Percentiles rank a stretch among this genome's conserved stretches.
Evolutionary conservation across 2,888 invertebrate genomes (phyloP).

Genomic region (Lepidochitona cinerea): DNA sequence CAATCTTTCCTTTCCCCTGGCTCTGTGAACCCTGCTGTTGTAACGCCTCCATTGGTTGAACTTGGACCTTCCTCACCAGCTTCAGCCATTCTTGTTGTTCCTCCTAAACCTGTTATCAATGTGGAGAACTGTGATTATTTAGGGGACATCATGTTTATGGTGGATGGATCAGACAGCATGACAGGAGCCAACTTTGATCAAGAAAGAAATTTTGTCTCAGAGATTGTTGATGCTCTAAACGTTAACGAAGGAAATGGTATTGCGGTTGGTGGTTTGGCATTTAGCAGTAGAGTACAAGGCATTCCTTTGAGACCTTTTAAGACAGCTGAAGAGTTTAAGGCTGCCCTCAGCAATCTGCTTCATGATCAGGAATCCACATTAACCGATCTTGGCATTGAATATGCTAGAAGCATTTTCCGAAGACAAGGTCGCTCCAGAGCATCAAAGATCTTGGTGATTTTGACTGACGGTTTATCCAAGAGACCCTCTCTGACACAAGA

Average conservation of each 20-base stretch:
- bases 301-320: not conserved
- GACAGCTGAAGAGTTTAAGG: not conserved
- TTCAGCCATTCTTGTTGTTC: no score
- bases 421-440: not conserved
- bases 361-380: not conserved
- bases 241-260: not conserved
- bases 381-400: not conserved
- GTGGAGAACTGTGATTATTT: not conserved
- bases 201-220: not conserved
- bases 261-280: not conserved
- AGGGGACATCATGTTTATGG: not conserved
- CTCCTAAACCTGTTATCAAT: no score
- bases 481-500: not conserved
- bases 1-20: no score
- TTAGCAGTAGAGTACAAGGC: not conserved
- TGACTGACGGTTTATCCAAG: not conserved
- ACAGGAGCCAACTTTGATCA: not conserved
- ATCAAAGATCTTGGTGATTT: not conserved
- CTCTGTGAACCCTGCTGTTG: no score
- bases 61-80: no score
- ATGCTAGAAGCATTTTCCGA: not conserved
- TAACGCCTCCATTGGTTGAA: no score
- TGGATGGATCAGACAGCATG: conserved; percentile 5
- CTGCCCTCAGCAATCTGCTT: not conserved
- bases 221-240: not conserved